phyloP scores from a whole-genome alignment of 2,797 vertebrate genomes.

The Peromyscus aztecus region DNA sequence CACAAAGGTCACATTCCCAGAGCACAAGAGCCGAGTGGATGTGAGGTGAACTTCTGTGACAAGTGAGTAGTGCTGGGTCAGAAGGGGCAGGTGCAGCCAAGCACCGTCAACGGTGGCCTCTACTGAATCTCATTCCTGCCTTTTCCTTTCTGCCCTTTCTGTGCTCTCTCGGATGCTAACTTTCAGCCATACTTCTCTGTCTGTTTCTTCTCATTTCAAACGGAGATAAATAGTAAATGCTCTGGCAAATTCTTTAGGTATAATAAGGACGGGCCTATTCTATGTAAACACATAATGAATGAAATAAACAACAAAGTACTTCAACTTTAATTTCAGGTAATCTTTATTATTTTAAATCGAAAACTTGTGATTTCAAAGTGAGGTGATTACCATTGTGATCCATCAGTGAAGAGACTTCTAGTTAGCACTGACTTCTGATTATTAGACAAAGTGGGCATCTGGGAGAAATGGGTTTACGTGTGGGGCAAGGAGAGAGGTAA shows the following conservation, averaged over 20 bases:
- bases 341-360: conserved; percentile 33
- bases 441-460: neutral
- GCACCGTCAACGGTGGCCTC: neutral
- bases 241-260: conserved; percentile 12
- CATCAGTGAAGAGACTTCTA: neutral
- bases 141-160: neutral
- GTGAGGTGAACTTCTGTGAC: neutral
- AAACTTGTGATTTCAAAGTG: conserved; percentile 8
- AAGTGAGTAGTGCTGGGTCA: neutral
- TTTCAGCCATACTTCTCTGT: conserved; percentile 1
- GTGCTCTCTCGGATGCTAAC: neutral
- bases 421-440: neutral
- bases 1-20: conserved; percentile 1
- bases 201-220: conserved; percentile 19
- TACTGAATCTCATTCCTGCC: neutral
- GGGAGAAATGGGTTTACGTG: neutral
- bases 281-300: neutral
- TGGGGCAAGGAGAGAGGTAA: neutral
- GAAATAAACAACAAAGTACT: neutral
- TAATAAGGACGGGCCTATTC: neutral
- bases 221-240: neutral
- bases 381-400: neutral
- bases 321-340: conserved; percentile 5
- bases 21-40: neutral
- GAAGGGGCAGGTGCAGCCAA: neutral